phyloP scores from a whole-genome alignment of 2,113 vertebrate species.

The Archocentrus centrarchus region DNA sequence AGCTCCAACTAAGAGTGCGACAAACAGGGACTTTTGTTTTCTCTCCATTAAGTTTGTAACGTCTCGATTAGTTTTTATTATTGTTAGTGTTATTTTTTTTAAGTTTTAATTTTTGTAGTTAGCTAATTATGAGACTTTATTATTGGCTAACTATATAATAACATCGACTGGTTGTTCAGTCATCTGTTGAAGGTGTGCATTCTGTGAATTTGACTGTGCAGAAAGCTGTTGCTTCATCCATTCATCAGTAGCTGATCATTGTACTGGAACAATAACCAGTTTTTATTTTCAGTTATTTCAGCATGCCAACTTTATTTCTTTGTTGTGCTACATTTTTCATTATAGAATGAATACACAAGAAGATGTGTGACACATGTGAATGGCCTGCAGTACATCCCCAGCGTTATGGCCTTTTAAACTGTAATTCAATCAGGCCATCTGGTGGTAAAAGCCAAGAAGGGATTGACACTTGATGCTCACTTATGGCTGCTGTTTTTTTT shows the following conservation, averaged over 20 bases:
- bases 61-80: neutral
- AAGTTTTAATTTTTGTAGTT: neutral
- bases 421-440: constrained; percentile 53
- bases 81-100: neutral
- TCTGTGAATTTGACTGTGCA: neutral
- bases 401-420: neutral
- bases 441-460: constrained; percentile 43
- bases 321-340: neutral
- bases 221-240: neutral
- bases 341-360: neutral
- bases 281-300: neutral
- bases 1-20: neutral
- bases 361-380: neutral
- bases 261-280: neutral
- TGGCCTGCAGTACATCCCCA: neutral
- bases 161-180: neutral
- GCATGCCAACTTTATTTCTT: neutral
- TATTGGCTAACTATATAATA: neutral
- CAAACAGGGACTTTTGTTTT: neutral
- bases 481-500: neutral
- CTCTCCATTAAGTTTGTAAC: neutral
- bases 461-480: neutral
- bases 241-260: neutral
- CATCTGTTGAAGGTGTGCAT: neutral
- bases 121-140: neutral